Conservation (phyloP, 2,797 vertebrate species). For the Catharus ustulatus region DNA sequence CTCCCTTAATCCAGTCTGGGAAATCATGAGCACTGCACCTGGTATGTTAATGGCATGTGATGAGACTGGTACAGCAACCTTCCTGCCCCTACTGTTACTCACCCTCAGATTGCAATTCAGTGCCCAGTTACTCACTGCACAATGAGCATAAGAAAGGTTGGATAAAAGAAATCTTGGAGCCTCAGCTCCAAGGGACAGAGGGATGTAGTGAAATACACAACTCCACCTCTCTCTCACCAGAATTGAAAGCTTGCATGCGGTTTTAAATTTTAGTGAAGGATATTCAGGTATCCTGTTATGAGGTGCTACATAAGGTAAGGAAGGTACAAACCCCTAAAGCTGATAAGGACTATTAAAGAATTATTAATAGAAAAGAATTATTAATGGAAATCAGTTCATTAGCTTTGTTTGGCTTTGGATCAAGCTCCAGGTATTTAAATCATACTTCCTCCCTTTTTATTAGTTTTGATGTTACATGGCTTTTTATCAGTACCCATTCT, state of each 20-base stretch:
- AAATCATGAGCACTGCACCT: slow-evolving; percentile 22
- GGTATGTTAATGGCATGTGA: slow-evolving; percentile 49
- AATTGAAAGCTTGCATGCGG: not conserved
- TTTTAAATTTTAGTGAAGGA: not conserved
- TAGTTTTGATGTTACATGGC: not conserved
- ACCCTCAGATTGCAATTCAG: not conserved
- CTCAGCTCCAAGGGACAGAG: not conserved
- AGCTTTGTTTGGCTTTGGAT: not conserved
- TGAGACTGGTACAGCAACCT: slow-evolving; percentile 36
- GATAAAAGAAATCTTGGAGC: not conserved
- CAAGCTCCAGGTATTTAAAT: not conserved
- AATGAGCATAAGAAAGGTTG: not conserved
- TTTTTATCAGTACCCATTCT: slow-evolving; percentile 6
- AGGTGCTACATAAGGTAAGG: not conserved
- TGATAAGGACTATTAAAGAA: not conserved
- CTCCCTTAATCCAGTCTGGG: slow-evolving; percentile 1
- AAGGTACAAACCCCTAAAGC: not conserved
- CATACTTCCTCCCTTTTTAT: not conserved
- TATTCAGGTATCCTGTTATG: not conserved
- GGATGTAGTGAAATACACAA: not conserved
- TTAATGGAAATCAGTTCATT: not conserved
- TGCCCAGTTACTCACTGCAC: not conserved
- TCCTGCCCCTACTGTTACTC: not conserved
- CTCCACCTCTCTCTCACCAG: not conserved
- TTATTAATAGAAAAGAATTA: not conserved